These are phyloP conservation scores for Holocentrus rufus DNA, from an alignment of 2,797 vertebrate species.

Conservation along the genomic window DNA sequence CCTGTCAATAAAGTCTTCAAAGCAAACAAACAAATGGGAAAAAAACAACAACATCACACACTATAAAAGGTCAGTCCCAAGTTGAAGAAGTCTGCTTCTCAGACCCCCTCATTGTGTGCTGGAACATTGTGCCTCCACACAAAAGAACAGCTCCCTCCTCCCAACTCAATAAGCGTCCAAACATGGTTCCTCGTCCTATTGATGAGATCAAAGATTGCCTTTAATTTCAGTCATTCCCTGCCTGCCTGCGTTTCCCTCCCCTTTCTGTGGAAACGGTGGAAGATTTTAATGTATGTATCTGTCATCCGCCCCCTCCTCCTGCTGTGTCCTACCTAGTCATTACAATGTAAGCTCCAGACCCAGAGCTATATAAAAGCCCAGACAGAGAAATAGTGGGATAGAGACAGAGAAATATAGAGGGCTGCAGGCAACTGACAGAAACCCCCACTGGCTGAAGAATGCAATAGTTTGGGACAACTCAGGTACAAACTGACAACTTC, in stretches of 20 bases:
- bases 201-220: slow-evolving; percentile 57
- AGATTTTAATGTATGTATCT: slow-evolving; percentile 67
- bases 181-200: slow-evolving; percentile 35
- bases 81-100: slow-evolving; percentile 42
- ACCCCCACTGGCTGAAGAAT: slow-evolving; percentile 73
- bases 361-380: slow-evolving; percentile 53
- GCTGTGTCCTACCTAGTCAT: slow-evolving; percentile 54
- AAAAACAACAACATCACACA: slow-evolving; percentile 15
- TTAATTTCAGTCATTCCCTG: slow-evolving; percentile 52
- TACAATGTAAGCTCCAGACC: slow-evolving; percentile 53
- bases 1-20: slow-evolving; percentile 61
- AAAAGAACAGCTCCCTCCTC: slow-evolving; percentile 58
- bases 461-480: slow-evolving; percentile 71
- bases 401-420: slow-evolving; percentile 49
- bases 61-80: slow-evolving; percentile 44
- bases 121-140: slow-evolving; percentile 46
- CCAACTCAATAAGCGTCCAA: slow-evolving; percentile 45
- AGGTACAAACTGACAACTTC: slow-evolving; percentile 72
- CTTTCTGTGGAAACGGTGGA: slow-evolving; percentile 50
- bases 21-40: slow-evolving; percentile 51
- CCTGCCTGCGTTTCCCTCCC: slow-evolving; percentile 16
- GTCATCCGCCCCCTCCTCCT: slow-evolving; percentile 40
- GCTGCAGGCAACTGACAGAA: slow-evolving; percentile 61
- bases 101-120: slow-evolving; percentile 16
- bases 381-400: slow-evolving; percentile 47